Evolutionary conservation across 1,140 invertebrate genomes (phyloP).

Genomic region (Drosophila suzukii): DNA sequence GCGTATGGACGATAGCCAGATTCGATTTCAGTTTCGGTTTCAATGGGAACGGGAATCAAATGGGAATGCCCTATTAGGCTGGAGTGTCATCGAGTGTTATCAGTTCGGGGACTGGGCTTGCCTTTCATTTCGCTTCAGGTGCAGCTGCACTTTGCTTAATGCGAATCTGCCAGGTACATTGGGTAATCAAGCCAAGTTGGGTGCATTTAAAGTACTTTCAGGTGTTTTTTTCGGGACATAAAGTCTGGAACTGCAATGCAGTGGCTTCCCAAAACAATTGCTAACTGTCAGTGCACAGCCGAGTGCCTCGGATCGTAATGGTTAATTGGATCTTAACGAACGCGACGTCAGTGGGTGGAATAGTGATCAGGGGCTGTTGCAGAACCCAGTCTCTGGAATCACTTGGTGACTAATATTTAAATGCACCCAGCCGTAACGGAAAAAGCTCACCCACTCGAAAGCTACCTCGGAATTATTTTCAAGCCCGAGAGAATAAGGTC

Average conservation of each 20-base stretch:
- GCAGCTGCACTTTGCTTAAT: constrained; percentile 9
- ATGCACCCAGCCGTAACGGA: constrained; percentile 8
- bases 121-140: constrained; percentile 7
- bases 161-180: constrained; percentile 1
- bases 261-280: not conserved
- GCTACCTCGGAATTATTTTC: not conserved
- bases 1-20: constrained; percentile 23
- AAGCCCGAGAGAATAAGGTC: not conserved
- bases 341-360: not conserved
- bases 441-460: constrained; percentile 5
- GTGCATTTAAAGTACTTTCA: constrained; percentile 17
- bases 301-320: not conserved
- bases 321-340: constrained; percentile 13
- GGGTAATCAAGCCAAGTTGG: constrained; percentile 7
- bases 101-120: not conserved
- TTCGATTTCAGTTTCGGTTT: constrained; percentile 8
- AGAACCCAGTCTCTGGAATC: not conserved
- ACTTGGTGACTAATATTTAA: constrained; percentile 2
- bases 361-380: not conserved
- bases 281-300: not conserved
- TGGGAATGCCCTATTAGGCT: constrained; percentile 18
- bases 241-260: not conserved
- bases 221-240: constrained; percentile 12
- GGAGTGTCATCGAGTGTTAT: constrained; percentile 7
- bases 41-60: constrained; percentile 18